phyloP scores from a whole-genome alignment of 2,113 vertebrate genomes.

The Tenrec ecaudatus region DNA sequence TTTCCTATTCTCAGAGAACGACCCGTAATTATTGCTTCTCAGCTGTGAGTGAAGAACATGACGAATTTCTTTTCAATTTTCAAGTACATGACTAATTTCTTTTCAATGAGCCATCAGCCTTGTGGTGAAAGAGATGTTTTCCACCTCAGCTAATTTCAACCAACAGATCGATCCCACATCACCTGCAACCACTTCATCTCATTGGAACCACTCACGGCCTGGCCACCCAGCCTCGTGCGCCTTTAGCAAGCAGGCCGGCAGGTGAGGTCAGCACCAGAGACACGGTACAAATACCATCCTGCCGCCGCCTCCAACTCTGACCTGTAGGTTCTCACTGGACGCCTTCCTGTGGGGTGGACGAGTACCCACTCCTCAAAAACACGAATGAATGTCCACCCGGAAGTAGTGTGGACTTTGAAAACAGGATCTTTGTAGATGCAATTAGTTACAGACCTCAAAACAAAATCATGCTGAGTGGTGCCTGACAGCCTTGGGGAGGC shows the following conservation, averaged over 20 bases:
- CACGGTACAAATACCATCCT: not conserved
- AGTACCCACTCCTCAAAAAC: not conserved
- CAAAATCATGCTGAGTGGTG: not conserved
- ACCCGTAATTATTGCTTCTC: conserved; percentile 14
- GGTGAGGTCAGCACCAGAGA: not conserved
- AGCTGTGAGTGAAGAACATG: not conserved
- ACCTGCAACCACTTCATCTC: not conserved
- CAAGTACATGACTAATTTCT: conserved; percentile 47
- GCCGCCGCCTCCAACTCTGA: rapidly evolving
- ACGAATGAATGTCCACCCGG: not conserved
- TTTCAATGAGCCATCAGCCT: conserved; percentile 20
- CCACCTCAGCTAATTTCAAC: not conserved
- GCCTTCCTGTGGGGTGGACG: not conserved
- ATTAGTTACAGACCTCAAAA: not conserved
- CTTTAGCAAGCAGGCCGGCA: not conserved
- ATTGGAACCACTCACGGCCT: not conserved
- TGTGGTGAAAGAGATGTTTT: not conserved
- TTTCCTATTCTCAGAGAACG: not conserved
- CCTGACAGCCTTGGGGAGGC: too few relatives aligned
- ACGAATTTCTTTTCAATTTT: conserved; percentile 52
- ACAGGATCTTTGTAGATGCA: not conserved
- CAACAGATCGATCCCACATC: not conserved
- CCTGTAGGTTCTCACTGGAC: not conserved
- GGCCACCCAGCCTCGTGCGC: not conserved
- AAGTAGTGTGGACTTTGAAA: not conserved